Evolutionary conservation across 2,888 invertebrate species (phyloP).

Genomic region (Epinotia ramella): DNA sequence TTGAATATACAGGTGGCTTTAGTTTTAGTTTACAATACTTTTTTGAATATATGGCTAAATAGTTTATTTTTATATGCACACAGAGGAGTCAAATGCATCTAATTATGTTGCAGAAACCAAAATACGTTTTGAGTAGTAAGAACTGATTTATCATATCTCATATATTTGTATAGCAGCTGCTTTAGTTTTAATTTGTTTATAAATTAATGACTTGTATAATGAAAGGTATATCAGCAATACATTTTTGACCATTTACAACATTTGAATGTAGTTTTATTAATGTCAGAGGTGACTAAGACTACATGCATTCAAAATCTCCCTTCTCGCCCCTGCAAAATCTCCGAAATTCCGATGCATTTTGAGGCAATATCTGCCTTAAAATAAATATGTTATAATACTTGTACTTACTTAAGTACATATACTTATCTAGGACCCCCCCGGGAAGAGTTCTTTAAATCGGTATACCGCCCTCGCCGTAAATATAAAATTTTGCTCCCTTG

Average conservation of each 20-base stretch:
- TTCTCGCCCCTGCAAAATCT: neutral
- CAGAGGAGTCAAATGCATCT: neutral
- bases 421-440: no score
- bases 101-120: neutral
- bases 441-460: no score
- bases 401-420: no score
- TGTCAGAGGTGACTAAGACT: neutral
- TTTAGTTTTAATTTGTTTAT: neutral
- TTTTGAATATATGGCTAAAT: no score
- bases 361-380: no score
- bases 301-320: neutral
- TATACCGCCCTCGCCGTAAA: no score
- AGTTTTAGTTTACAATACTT: no score
- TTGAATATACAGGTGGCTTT: no score
- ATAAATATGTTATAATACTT: no score
- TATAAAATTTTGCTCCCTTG: no score
- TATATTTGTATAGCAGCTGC: neutral
- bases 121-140: neutral
- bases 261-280: neutral
- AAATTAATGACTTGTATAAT: neutral
- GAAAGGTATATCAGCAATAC: neutral
- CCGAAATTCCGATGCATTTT: no score
- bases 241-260: slow-evolving; percentile 1
- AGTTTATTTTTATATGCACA: no score
- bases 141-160: neutral